A percentile compares a stretch with the other conserved stretches of the same genome.
These are phyloP conservation scores for Cydia fagiglandana DNA, from an alignment of 1,140 invertebrate genomes.

Conservation along the genomic window DNA sequence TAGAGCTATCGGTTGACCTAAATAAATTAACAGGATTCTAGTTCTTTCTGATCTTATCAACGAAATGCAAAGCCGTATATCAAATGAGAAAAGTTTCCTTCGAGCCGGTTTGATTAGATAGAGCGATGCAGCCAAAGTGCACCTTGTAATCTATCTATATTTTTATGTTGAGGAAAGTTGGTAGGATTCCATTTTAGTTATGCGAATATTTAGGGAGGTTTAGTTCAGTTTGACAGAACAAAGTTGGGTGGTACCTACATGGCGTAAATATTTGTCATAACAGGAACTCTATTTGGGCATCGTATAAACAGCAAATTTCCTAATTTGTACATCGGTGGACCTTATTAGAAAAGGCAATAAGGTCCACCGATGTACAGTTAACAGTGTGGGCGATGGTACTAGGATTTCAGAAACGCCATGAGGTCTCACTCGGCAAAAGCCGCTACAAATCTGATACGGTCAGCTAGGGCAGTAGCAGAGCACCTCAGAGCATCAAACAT, in stretches of 20 bases:
- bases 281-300: too few species aligned
- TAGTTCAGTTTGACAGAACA: neutral
- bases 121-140: neutral
- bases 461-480: too few species aligned
- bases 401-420: too few species aligned
- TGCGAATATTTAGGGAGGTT: neutral
- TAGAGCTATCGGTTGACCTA: neutral
- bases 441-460: too few species aligned
- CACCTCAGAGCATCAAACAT: too few species aligned
- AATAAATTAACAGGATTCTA: neutral
- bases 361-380: too few species aligned
- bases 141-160: neutral
- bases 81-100: neutral
- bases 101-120: neutral
- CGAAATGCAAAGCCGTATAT: neutral
- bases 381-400: too few species aligned
- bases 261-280: too few species aligned
- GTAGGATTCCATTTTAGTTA: slow-evolving; percentile 31
- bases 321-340: too few species aligned
- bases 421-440: neutral
- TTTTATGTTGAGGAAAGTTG: slow-evolving; percentile 52
- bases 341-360: too few species aligned
- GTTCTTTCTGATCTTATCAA: neutral
- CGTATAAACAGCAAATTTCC: too few species aligned
- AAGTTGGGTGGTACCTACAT: too few species aligned